Conservation (phyloP, 2,113 vertebrate species). For the Turnix velox region DNA sequence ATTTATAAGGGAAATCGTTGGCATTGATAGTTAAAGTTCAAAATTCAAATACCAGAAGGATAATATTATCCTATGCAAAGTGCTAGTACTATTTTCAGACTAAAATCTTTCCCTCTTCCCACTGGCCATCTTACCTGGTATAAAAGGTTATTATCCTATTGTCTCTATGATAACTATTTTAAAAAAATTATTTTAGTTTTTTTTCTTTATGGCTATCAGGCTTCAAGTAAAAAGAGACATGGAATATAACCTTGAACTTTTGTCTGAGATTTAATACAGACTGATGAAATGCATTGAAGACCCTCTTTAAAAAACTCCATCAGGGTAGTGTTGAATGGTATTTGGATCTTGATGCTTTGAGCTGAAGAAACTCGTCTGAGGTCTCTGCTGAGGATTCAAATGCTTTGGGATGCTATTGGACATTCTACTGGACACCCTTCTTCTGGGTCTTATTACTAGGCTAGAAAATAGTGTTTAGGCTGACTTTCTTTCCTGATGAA, state of each 20-base stretch:
- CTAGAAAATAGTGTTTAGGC: background rate
- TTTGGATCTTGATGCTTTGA: background rate
- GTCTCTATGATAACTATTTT: background rate
- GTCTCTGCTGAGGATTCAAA: background rate
- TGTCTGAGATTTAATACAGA: background rate
- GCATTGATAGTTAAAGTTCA: background rate
- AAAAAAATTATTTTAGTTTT: background rate
- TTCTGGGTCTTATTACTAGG: background rate
- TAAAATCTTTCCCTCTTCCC: background rate
- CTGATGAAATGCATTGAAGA: background rate
- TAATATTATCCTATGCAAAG: background rate
- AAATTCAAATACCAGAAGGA: background rate
- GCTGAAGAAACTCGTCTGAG: background rate
- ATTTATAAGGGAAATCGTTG: background rate
- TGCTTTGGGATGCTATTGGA: background rate
- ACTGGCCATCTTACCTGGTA: background rate
- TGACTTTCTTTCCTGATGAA: background rate
- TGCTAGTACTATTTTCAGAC: background rate
- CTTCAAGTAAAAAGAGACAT: background rate
- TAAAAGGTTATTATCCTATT: background rate
- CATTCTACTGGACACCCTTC: background rate
- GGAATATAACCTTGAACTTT: background rate
- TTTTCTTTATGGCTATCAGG: background rate
- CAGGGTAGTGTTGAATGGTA: background rate
- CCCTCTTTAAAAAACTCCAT: background rate